Conservation (phyloP, 2,797 vertebrate genomes). For the Graptemys geographica region DNA sequence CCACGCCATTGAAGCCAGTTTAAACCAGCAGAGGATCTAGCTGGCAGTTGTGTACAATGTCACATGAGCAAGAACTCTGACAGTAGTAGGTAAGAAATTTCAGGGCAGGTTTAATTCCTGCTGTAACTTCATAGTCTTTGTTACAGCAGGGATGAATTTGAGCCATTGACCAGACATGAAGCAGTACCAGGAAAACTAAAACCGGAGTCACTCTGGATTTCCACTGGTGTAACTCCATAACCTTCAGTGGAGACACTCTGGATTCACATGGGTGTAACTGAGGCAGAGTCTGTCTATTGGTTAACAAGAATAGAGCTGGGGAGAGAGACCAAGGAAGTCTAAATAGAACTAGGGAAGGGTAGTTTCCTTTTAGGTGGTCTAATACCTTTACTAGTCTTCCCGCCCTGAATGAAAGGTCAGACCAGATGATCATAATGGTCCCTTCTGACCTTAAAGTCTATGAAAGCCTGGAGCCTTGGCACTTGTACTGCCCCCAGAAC, state of each 20-base stretch:
- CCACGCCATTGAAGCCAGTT: not conserved
- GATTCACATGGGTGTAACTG: not conserved
- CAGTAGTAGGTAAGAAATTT: not conserved
- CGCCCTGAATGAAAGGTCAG: not conserved
- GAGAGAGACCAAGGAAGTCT: not conserved
- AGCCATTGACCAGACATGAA: not conserved
- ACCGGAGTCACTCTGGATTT: not conserved
- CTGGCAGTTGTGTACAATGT: not conserved
- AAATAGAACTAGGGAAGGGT: not conserved
- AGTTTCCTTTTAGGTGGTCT: not conserved
- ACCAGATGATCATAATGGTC: no score
- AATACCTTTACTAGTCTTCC: not conserved
- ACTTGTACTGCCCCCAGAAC: not conserved
- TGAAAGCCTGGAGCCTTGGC: not conserved
- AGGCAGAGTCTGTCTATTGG: not conserved
- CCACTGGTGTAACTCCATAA: not conserved
- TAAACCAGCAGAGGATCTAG: not conserved
- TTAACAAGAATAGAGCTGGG: not conserved
- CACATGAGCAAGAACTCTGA: not conserved
- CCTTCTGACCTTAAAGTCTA: no score
- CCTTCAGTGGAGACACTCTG: not conserved
- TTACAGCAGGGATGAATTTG: not conserved
- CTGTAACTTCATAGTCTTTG: not conserved
- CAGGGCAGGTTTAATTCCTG: not conserved
- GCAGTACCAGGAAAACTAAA: not conserved